These are phyloP conservation scores for Euwallacea similis DNA, from an alignment of 1,140 invertebrate species.

Conservation along the genomic window DNA sequence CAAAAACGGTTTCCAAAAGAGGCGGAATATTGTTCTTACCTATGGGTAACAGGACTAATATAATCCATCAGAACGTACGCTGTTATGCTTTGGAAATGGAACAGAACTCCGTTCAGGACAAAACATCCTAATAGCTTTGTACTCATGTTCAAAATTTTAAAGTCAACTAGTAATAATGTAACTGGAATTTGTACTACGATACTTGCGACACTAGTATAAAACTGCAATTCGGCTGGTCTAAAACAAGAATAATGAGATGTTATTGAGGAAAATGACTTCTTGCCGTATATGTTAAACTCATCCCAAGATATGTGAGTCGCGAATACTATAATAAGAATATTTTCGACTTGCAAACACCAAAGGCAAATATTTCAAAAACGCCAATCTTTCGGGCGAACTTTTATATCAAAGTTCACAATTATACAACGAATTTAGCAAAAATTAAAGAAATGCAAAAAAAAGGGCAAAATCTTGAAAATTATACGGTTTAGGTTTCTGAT, in stretches of 20 bases:
- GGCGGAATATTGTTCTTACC: slow-evolving; percentile 57
- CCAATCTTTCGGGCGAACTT: too few relatives aligned
- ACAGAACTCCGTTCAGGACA: slow-evolving; percentile 78
- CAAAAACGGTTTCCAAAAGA: slow-evolving; percentile 8
- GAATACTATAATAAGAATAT: too few relatives aligned
- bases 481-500: too few relatives aligned
- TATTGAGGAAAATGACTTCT: too few relatives aligned
- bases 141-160: slow-evolving; percentile 57
- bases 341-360: too few relatives aligned
- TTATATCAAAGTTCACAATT: too few relatives aligned
- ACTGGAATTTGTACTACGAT: slow-evolving; percentile 79
- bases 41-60: slow-evolving; percentile 84
- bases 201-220: slow-evolving; percentile 80
- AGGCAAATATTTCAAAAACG: too few relatives aligned
- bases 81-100: slow-evolving; percentile 86
- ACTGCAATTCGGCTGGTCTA: slow-evolving; percentile 84
- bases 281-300: too few relatives aligned
- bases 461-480: too few relatives aligned
- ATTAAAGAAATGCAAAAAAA: too few relatives aligned
- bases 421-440: too few relatives aligned
- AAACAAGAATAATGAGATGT: slow-evolving; percentile 11
- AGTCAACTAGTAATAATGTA: slow-evolving; percentile 70
- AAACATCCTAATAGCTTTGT: slow-evolving; percentile 63
- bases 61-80: slow-evolving; percentile 86
- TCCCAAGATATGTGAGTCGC: too few relatives aligned